A percentile compares a stretch with the other conserved stretches of the same genome.
These are phyloP conservation scores for Ctenodactylus gundi DNA, from an alignment of 2,113 vertebrate genomes.

Conservation along the genomic window DNA sequence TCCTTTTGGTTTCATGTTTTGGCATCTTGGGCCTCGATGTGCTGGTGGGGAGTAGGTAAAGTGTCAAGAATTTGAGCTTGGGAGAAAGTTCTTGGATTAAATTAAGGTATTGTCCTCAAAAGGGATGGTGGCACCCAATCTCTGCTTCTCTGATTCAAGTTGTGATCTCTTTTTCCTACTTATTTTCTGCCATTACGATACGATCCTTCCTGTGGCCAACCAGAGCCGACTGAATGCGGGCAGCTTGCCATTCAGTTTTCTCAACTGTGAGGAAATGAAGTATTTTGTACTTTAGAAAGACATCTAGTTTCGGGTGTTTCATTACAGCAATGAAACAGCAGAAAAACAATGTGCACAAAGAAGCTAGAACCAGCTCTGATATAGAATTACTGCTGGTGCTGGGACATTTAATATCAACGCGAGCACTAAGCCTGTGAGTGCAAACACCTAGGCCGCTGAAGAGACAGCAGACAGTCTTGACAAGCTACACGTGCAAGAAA, in stretches of 20 bases:
- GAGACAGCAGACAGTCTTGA: neutral
- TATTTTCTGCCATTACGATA: neutral
- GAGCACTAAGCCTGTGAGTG: neutral
- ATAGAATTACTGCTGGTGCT: neutral
- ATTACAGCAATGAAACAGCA: neutral
- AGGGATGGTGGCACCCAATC: neutral
- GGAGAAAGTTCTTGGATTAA: neutral
- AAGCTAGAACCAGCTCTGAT: neutral
- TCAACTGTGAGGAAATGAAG: neutral
- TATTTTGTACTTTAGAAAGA: neutral
- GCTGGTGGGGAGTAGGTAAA: no score
- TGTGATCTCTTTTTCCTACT: neutral
- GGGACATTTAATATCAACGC: neutral
- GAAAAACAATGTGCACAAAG: neutral
- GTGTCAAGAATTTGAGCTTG: rapidly evolving
- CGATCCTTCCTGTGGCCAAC: no score
- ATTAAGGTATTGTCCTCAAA: neutral
- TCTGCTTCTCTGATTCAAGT: neutral
- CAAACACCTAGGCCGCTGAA: neutral
- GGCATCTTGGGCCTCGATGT: neutral
- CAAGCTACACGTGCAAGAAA: neutral
- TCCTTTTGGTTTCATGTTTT: neutral
- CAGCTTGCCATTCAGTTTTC: neutral
- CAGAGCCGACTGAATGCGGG: neutral
- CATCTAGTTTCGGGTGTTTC: neutral